Percentiles rank a stretch among this genome's conserved stretches.
Conservation (phyloP, 2,113 vertebrate species). For the Plestiodon gilberti region DNA sequence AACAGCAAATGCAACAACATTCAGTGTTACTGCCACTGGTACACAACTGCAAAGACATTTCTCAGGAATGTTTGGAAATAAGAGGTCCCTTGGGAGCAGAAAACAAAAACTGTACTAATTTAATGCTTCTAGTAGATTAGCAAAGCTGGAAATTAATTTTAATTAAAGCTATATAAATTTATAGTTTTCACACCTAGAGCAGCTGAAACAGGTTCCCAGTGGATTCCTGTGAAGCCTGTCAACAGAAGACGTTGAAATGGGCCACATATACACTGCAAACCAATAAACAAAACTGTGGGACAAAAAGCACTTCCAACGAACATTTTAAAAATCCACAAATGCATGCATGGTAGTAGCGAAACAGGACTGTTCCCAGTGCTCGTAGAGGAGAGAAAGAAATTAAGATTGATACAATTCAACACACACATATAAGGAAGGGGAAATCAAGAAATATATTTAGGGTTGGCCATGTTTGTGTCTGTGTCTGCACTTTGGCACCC, state of each 20-base stretch:
- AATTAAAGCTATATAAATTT: not conserved
- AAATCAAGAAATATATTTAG: not conserved
- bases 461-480: not conserved
- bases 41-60: too few relatives aligned
- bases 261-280: not conserved
- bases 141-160: not conserved
- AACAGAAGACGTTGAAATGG: not conserved
- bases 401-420: not conserved
- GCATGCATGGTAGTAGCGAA: too few relatives aligned
- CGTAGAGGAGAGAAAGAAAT: not conserved
- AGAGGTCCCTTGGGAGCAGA: not conserved
- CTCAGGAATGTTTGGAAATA: not conserved
- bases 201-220: not conserved
- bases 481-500: not conserved
- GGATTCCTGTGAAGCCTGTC: not conserved
- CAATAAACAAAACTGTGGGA: not conserved
- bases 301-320: not conserved
- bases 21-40: too few relatives aligned
- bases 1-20: not conserved
- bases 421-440: not conserved
- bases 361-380: not conserved
- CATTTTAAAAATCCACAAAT: not conserved
- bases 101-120: not conserved
- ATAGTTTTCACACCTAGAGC: not conserved
- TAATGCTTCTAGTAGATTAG: not conserved